phyloP scores from a whole-genome alignment of 2,113 vertebrate genomes.

The Pollachius pollachius region DNA sequence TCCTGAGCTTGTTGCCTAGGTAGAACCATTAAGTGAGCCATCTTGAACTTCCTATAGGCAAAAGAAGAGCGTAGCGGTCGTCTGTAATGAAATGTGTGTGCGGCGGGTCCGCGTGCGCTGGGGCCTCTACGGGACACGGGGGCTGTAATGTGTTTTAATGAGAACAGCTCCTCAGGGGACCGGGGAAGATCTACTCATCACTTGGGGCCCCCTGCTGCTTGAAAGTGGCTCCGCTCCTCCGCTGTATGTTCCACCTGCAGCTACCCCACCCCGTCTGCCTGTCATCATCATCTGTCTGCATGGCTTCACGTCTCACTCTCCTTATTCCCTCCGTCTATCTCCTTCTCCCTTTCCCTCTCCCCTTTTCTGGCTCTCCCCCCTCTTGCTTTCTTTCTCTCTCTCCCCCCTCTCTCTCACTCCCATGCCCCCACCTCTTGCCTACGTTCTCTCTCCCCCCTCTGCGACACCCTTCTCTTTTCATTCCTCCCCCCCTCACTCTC shows the following conservation, averaged over 20 bases:
- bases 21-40: conserved; percentile 28
- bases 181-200: conserved; percentile 21
- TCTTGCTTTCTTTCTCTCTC: no score
- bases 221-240: background rate
- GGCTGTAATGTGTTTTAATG: conserved; percentile 54
- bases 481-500: no score
- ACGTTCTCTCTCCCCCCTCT: no score
- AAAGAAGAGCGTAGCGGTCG: no score
- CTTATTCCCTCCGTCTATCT: background rate
- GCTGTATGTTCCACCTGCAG: background rate
- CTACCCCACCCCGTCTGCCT: background rate
- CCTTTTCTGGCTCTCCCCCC: background rate
- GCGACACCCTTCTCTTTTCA: no score
- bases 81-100: no score
- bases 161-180: conserved; percentile 34
- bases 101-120: no score
- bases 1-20: no score
- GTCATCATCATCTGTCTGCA: background rate
- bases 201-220: conserved; percentile 3
- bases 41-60: conserved; percentile 17
- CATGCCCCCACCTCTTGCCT: no score
- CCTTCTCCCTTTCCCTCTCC: conserved; percentile 8
- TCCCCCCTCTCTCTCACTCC: no score
- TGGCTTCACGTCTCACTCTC: no score
- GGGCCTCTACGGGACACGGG: conserved; percentile 47